A percentile compares a stretch with the other conserved stretches of the same genome.
Evolutionary conservation across 2,797 vertebrate genomes (phyloP).

Genomic region (Acanthopagrus latus): DNA sequence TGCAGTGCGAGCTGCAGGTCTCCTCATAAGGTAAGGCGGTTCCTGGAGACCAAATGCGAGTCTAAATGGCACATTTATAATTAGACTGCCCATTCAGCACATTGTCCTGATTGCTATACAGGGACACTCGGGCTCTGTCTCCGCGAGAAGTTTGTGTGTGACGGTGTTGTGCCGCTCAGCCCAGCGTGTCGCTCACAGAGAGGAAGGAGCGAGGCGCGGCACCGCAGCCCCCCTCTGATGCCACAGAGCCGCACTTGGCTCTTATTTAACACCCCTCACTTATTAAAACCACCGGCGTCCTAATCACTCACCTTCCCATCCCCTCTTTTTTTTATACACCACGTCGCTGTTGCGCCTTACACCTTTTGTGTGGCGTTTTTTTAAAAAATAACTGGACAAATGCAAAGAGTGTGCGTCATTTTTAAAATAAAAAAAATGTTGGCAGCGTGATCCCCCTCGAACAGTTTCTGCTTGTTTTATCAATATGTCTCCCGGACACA

Average conservation of each 20-base stretch:
- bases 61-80: slow-evolving; percentile 99
- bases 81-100: slow-evolving; percentile 99
- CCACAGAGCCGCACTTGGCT: slow-evolving; percentile 49
- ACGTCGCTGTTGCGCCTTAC: slow-evolving; percentile 6
- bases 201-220: slow-evolving; percentile 63
- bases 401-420: neutral
- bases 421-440: too few relatives aligned
- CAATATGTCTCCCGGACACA: neutral
- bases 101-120: slow-evolving; percentile 94
- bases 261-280: slow-evolving; percentile 48
- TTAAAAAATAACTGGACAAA: slow-evolving; percentile 9
- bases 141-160: slow-evolving; percentile 86
- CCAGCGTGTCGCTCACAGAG: slow-evolving; percentile 62
- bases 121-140: slow-evolving; percentile 90
- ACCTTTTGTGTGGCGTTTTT: slow-evolving; percentile 18
- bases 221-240: slow-evolving; percentile 53
- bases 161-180: slow-evolving; percentile 80
- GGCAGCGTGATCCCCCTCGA: neutral
- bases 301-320: slow-evolving; percentile 25
- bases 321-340: neutral
- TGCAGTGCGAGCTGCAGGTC: slow-evolving; percentile 84
- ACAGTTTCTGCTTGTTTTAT: slow-evolving; percentile 15
- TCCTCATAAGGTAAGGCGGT: slow-evolving; percentile 99
- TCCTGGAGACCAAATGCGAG: slow-evolving; percentile 90
- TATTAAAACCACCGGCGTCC: slow-evolving; percentile 23